Conservation (phyloP, 2,797 vertebrate genomes). For the Hephaestus fuliginosus region DNA sequence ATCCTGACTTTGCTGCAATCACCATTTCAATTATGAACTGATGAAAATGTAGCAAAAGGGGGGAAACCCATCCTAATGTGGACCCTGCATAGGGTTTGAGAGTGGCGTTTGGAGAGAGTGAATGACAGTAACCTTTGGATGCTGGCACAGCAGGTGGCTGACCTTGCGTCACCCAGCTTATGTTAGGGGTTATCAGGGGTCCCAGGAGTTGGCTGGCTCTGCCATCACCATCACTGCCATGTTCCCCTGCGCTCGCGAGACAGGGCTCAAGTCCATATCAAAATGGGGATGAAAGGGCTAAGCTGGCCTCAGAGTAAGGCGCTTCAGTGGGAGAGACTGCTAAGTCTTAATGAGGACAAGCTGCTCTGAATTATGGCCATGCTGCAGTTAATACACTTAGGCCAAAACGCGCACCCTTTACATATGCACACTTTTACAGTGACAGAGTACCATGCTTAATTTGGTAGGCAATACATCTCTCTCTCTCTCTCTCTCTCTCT, state of each 20-base stretch:
- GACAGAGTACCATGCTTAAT: constrained; percentile 11
- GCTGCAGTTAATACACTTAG: constrained; percentile 57
- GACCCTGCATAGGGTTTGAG: constrained; percentile 18
- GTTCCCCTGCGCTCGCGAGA: constrained; percentile 28
- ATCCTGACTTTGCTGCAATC: background rate
- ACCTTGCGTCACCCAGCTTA: constrained; percentile 55
- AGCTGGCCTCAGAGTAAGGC: constrained; percentile 75
- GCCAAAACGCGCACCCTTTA: constrained; percentile 28
- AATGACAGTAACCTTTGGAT: constrained; percentile 51
- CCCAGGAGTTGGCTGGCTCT: constrained; percentile 42
- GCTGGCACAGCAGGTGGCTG: constrained; percentile 26
- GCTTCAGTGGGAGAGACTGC: constrained; percentile 76
- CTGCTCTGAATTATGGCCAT: constrained; percentile 73
- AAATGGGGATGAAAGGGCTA: constrained; percentile 76
- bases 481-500: background rate
- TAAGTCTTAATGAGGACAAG: constrained; percentile 81
- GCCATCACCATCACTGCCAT: constrained; percentile 37
- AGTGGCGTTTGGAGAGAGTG: constrained; percentile 18
- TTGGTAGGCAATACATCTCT: background rate
- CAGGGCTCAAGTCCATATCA: constrained; percentile 69
- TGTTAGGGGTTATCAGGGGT: constrained; percentile 47
- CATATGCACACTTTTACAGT: constrained; percentile 24
- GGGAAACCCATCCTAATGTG: constrained; percentile 1
- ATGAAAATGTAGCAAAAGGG: constrained; percentile 22
- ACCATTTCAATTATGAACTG: constrained; percentile 14